phyloP scores from a whole-genome alignment of 1,140 invertebrate species.

The Drosophila mayri region DNA sequence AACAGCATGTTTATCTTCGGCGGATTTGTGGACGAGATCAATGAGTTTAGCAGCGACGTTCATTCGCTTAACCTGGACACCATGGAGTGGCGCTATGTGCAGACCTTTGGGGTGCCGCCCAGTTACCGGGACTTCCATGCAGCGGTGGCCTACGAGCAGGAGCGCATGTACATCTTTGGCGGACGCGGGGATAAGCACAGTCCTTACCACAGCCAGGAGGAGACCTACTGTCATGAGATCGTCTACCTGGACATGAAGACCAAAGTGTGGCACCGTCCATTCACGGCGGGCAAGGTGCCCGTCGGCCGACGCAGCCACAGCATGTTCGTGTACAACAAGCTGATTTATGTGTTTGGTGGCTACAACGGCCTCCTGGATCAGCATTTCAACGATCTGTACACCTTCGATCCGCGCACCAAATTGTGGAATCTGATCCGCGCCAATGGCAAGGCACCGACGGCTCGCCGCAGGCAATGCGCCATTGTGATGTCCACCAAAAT shows the following conservation, averaged over 20 bases:
- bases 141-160: conserved; percentile 89
- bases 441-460: conserved; percentile 87
- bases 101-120: conserved; percentile 88
- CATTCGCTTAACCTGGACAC: conserved; percentile 91
- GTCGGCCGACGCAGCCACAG: conserved; percentile 94
- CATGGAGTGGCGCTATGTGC: conserved; percentile 89
- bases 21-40: conserved; percentile 92
- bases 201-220: conserved; percentile 88
- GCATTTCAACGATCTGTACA: conserved; percentile 94
- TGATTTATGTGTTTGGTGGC: conserved; percentile 95
- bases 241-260: conserved; percentile 91
- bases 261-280: conserved; percentile 89
- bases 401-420: conserved; percentile 88
- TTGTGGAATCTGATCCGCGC: conserved; percentile 88
- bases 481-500: conserved; percentile 89
- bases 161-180: conserved; percentile 94
- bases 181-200: conserved; percentile 90
- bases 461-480: conserved; percentile 92
- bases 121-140: conserved; percentile 95
- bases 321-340: conserved; percentile 91
- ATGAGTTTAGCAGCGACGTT: conserved; percentile 92
- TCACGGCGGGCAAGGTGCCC: conserved; percentile 87
- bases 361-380: conserved; percentile 90
- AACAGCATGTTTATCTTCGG: conserved; percentile 96
- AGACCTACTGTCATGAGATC: conserved; percentile 92